Evolutionary conservation across 2,113 vertebrate species (phyloP), one percentile per base, ranked within the genome.

Genomic region (Hippocampus comes): DNA sequence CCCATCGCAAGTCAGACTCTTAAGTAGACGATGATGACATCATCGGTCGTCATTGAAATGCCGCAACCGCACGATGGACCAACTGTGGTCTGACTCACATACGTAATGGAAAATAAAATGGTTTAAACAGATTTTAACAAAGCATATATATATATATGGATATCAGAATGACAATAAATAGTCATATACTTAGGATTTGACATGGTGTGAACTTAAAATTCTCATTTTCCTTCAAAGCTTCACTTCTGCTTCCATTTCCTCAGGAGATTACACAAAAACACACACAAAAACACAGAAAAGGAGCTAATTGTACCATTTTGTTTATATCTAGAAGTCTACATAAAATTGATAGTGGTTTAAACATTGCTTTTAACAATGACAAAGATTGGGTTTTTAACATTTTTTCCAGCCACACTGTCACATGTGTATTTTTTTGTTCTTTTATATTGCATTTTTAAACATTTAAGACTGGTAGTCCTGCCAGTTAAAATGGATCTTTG

Each of bases 181-280:
- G 10, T 23, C 9, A 23, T 23, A n/a, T 56, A 11, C n/a, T 56
- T 51, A 51, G 1, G 15, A 51, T 51, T 51, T 23, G 53, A 56
- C 21, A 23, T 23, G 21, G n/a, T 56, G 20, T n/a, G 53, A 56
- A 23, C 21, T 56, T 56, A 11, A 56, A 21, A 53, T 53, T 21
- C 8, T 2, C 2, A 21, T 53, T 53, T 53, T 53, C 51, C 75
- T 74, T 73, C 9, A 34, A 75, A 70, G 72, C 64, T 78, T 84
- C 55, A 77, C 75, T 88, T 89, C 84, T 79, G 81, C 81, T 86
- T 86, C 61, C 38, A 59, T 74, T 67, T 48, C 59, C 46, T 55
- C 2, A 3, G 15, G 42, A 17, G 27, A 38, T 23, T 14, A 18
- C 27, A 46, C 41, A 60, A 21, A 9, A 8, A 6, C 25, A 41